phyloP scores from a whole-genome alignment of 2,113 vertebrate species.

The Craseonycteris thonglongyai region DNA sequence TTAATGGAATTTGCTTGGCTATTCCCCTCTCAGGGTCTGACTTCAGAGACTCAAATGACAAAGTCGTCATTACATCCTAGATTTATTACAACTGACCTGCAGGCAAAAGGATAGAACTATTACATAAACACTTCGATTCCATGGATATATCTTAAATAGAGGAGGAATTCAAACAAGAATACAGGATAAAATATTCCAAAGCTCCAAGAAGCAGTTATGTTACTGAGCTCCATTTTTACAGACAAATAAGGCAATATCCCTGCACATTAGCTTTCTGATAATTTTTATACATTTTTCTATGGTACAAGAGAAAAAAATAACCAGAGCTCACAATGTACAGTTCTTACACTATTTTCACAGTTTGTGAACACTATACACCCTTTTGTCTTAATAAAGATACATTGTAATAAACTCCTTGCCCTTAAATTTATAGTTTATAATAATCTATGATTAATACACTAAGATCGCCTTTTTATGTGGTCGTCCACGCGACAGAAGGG shows the following conservation, averaged over 20 bases:
- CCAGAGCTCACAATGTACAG: slow-evolving; percentile 86
- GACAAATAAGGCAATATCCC: slow-evolving; percentile 89
- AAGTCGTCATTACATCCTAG: slow-evolving; percentile 82
- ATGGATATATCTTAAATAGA: slow-evolving; percentile 85
- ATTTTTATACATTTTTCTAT: slow-evolving; percentile 85
- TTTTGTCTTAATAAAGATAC: slow-evolving; percentile 87
- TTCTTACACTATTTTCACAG: slow-evolving; percentile 88
- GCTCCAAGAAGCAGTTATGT: slow-evolving; percentile 80
- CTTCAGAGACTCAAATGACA: slow-evolving; percentile 82
- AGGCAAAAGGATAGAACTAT: slow-evolving; percentile 85
- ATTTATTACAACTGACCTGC: slow-evolving; percentile 89
- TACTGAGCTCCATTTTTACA: slow-evolving; percentile 83
- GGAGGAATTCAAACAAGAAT: slow-evolving; percentile 81
- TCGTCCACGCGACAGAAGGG: slow-evolving; percentile 50
- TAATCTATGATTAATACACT: slow-evolving; percentile 69
- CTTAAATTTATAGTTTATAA: slow-evolving; percentile 74
- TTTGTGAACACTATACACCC: slow-evolving; percentile 89
- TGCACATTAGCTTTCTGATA: slow-evolving; percentile 84
- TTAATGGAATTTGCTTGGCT: slow-evolving; percentile 46
- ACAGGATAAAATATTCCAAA: slow-evolving; percentile 82
- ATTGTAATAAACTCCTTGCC: slow-evolving; percentile 86
- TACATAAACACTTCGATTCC: slow-evolving; percentile 86
- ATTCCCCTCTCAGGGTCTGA: slow-evolving; percentile 58
- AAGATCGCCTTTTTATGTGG: slow-evolving; percentile 65
- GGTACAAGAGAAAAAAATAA: slow-evolving; percentile 82